A percentile compares a stretch with the other conserved stretches of the same genome.
Conservation (phyloP, 2,888 invertebrate species). For the Pycnomerus fuliginosus region DNA sequence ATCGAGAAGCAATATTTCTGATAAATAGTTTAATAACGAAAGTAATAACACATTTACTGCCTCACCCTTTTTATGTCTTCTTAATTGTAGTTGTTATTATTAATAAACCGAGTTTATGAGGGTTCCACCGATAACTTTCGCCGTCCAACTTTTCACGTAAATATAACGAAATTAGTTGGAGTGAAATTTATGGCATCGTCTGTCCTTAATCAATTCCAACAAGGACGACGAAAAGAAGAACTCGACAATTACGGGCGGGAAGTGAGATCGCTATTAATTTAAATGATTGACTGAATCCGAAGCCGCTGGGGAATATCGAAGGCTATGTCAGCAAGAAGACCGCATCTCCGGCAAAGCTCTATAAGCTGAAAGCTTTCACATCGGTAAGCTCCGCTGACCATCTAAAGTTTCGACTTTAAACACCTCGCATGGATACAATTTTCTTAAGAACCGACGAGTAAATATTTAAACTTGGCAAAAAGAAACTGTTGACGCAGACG, state of each 20-base stretch:
- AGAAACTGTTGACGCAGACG: too few relatives aligned
- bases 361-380: slow-evolving; percentile 32
- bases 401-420: slow-evolving; percentile 31
- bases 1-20: too few relatives aligned
- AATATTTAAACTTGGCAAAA: too few relatives aligned
- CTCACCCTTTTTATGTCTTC: too few relatives aligned
- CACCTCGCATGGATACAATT: too few relatives aligned
- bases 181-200: background rate
- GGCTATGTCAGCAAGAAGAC: slow-evolving; percentile 32
- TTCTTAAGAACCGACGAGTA: too few relatives aligned
- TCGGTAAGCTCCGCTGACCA: slow-evolving; percentile 32
- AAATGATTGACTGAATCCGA: slow-evolving; percentile 27
- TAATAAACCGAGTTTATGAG: background rate
- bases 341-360: slow-evolving; percentile 33
- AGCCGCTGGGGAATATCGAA: slow-evolving; percentile 28
- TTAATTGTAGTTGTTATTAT: background rate
- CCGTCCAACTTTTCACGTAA: too few relatives aligned
- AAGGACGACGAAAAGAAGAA: too few relatives aligned
- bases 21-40: too few relatives aligned
- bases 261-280: slow-evolving; percentile 28
- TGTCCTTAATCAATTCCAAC: background rate
- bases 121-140: too few relatives aligned
- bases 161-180: slow-evolving; percentile 15
- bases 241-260: background rate
- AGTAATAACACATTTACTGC: too few relatives aligned